Percentiles rank a stretch among this genome's conserved stretches.
Evolutionary conservation across 2,797 vertebrate species (phyloP).

Genomic region (Halcyon badia): DNA sequence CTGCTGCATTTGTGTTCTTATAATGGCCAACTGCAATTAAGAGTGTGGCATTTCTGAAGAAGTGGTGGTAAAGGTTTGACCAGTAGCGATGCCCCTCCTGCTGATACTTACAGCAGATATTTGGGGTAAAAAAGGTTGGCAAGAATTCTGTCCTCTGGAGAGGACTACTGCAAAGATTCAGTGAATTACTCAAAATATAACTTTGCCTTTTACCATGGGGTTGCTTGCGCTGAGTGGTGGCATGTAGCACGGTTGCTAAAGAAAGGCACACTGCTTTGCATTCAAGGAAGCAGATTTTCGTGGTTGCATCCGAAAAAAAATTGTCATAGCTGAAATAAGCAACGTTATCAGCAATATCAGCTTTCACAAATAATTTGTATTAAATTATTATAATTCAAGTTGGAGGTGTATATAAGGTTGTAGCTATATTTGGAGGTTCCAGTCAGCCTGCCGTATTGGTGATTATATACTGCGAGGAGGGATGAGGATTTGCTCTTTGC

Average conservation of each 20-base stretch:
- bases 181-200: background rate
- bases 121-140: background rate
- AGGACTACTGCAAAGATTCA: background rate
- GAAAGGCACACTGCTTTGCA: background rate
- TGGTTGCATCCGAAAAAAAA: background rate
- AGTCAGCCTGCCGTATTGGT: background rate
- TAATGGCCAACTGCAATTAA: background rate
- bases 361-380: background rate
- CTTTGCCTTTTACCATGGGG: background rate
- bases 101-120: background rate
- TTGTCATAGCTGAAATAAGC: background rate
- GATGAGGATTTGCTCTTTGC: slow-evolving; percentile 11
- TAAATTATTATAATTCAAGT: background rate
- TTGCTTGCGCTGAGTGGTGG: background rate
- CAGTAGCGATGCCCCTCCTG: background rate
- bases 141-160: background rate
- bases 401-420: background rate
- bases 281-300: slow-evolving; percentile 15
- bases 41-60: background rate
- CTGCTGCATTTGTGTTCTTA: background rate
- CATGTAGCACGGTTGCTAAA: background rate
- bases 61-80: background rate
- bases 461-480: background rate
- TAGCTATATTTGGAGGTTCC: slow-evolving; percentile 10
- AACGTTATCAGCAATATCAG: background rate